Evolutionary conservation across 2,113 vertebrate species (phyloP).

Genomic region (Onychostoma macrolepis): DNA sequence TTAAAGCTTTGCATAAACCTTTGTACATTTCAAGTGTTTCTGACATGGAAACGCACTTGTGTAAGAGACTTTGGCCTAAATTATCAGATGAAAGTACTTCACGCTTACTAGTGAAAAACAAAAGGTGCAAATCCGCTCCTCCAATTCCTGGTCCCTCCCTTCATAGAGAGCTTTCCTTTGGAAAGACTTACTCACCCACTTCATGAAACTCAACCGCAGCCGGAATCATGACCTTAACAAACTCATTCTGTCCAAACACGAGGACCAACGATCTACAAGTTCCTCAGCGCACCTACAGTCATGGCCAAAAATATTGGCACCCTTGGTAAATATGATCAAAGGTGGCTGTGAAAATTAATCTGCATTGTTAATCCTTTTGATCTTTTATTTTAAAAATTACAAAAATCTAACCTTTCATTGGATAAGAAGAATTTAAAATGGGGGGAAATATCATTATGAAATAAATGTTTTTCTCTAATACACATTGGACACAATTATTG

Average conservation of each 20-base stretch:
- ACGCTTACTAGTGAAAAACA: constrained; percentile 24
- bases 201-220: background rate
- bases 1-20: background rate
- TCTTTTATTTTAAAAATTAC: no score
- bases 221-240: background rate
- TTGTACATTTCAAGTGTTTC: background rate
- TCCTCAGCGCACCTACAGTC: no score
- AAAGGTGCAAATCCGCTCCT: constrained; percentile 28
- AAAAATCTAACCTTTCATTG: no score
- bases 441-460: no score
- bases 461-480: no score
- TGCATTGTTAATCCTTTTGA: no score
- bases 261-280: no score
- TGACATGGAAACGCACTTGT: background rate
- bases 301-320: no score
- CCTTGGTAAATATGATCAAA: no score
- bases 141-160: background rate
- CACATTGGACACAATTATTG: no score
- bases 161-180: background rate
- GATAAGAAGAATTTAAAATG: no score
- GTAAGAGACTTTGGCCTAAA: constrained; percentile 29
- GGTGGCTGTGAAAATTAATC: no score
- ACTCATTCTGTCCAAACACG: background rate
- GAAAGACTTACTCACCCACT: background rate
- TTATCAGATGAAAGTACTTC: constrained; percentile 35